Percentiles rank a stretch among this genome's conserved stretches.
Conservation (phyloP, 2,797 vertebrate species). For the Loris lydekkerianus region DNA sequence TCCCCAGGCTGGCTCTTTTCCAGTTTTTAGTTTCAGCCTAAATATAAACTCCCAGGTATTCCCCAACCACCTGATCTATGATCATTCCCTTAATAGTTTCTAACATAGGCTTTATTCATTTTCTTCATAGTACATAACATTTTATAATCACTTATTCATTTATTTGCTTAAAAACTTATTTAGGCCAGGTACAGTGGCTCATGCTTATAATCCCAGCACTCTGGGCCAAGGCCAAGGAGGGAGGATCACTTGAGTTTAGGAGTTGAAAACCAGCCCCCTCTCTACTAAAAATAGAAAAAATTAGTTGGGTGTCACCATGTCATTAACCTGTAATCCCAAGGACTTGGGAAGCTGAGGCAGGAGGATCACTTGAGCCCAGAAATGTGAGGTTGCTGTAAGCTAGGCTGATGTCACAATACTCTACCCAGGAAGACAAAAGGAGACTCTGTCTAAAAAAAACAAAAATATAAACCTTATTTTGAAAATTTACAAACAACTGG, state of each 20-base stretch:
- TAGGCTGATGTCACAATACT: too few species aligned
- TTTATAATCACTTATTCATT: constrained; percentile 1
- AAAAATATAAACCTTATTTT: too few species aligned
- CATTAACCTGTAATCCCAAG: too few species aligned
- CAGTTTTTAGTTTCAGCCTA: constrained; percentile 45
- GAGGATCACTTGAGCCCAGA: too few species aligned
- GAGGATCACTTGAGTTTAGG: background rate
- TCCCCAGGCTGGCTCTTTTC: constrained; percentile 28
- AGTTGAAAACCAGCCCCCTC: background rate
- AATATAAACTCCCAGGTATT: background rate
- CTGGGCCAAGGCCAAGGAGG: background rate
- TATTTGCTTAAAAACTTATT: constrained; percentile 57
- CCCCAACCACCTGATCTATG: background rate
- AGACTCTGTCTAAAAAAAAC: too few species aligned
- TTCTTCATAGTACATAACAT: constrained; percentile 12
- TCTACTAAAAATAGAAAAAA: too few species aligned
- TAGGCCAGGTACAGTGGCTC: background rate
- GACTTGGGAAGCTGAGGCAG: too few species aligned
- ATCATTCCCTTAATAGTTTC: background rate
- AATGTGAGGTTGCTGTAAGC: too few species aligned
- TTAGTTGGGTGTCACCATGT: too few species aligned
- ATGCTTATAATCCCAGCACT: background rate
- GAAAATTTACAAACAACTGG: too few species aligned
- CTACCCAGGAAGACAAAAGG: too few species aligned
- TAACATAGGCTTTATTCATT: constrained; percentile 30